Percentiles rank a stretch among this genome's conserved stretches.
phyloP scores from a whole-genome alignment of 2,888 invertebrate genomes.

The Andrena dorsata region DNA sequence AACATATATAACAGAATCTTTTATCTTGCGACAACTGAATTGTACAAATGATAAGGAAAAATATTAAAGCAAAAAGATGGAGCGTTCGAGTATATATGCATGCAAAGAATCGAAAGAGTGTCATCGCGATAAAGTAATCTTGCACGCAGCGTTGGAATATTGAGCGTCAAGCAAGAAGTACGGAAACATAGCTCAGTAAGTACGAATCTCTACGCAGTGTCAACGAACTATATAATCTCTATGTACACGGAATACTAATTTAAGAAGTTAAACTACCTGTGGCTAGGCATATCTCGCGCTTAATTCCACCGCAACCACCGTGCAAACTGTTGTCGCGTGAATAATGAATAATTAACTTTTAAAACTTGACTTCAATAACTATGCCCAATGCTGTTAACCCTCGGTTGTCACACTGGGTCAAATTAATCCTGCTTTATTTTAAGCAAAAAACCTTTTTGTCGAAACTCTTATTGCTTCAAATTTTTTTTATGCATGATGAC shows the following conservation, averaged over 20 bases:
- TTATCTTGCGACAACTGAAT: slow-evolving; percentile 14
- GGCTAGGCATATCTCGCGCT: not conserved
- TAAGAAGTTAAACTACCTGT: slow-evolving; percentile 2
- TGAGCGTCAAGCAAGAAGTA: not conserved
- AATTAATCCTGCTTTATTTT: too few species aligned
- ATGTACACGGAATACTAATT: slow-evolving; percentile 48
- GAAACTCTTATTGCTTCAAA: too few species aligned
- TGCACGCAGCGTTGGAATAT: not conserved
- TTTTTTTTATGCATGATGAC: too few species aligned
- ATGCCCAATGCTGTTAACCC: too few species aligned
- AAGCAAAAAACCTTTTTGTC: too few species aligned
- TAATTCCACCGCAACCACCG: slow-evolving; percentile 5
- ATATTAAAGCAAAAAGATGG: not conserved
- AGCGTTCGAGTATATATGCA: not conserved
- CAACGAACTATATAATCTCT: slow-evolving; percentile 34
- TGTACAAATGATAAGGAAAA: not conserved
- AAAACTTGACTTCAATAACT: not conserved
- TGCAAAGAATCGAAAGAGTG: slow-evolving; percentile 29
- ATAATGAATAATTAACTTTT: slow-evolving; percentile 11
- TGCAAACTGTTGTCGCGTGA: slow-evolving; percentile 5
- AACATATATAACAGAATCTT: not conserved
- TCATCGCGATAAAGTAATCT: slow-evolving; percentile 40
- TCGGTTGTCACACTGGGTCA: too few species aligned
- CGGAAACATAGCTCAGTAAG: slow-evolving; percentile 23
- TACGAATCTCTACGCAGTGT: slow-evolving; percentile 22